Base-by-base conservation (phyloP, 2,888 invertebrate genomes). In the Rhamphomyia laevipes region DNA sequence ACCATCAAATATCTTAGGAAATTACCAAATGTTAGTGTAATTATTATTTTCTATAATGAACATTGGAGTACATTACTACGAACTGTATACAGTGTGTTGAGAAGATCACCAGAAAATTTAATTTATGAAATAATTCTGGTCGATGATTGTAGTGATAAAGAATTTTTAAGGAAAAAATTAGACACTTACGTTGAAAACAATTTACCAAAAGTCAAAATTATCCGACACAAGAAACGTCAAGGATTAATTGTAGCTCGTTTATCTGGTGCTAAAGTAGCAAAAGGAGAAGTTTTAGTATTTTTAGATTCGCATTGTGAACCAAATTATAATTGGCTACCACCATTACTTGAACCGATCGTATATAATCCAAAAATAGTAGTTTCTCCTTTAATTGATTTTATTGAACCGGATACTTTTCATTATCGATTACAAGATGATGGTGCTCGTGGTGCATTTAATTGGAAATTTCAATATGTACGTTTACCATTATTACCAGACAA, bases 381-480 rank as follows among this genome's bases (percentile, higher is more conserved):
- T 12, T 97, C 96, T 65, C 96, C 96, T 1, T 95, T 91, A 65
- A 96, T 97, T 53, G 96, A 97, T 72, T 94, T 96, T n/a, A 78
- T 97, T 47, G 92, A 92, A 0, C 72, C 79, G 68, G 90, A 90
- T 61, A 91, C 86, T 33, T 94, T 96, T 67, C 86, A 90, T 60
- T 94, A 95, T 67, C 78, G 89, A 46, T 85, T 94, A 0, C 95
- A 96, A 70, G 95, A 94, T 72, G 90, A 92, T 66, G 95, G 94
- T 1, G 91, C 91, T 0, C 73, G 90, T 6, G 88, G 96, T 0
- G 93, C 93, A 12, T 97, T 97, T 70, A 95, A 97, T 68, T 97
- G 97, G 97, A 89, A 95, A 66, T 81, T 97, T 63, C 94, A 82
- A 71, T 97, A 97, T 72, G 97, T 97, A 71, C 76, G 93, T 13